A percentile compares a stretch with the other conserved stretches of the same genome.
These are phyloP conservation scores for Willisornis vidua DNA, from an alignment of 2,113 vertebrate genomes.

Conservation along the genomic window DNA sequence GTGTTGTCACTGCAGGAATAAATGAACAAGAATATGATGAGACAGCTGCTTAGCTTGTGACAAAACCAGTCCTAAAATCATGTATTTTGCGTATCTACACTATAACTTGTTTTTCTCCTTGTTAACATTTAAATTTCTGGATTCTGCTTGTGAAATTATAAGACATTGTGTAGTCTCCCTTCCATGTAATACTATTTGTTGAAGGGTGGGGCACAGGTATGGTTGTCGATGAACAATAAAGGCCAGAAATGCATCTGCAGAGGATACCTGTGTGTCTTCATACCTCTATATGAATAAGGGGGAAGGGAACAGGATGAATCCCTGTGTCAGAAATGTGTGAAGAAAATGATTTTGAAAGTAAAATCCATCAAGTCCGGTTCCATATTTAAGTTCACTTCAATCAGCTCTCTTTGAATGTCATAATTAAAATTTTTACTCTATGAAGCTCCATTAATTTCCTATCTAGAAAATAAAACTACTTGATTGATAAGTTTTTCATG, in stretches of 20 bases:
- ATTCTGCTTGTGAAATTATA: not conserved
- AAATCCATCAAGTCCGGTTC: not conserved
- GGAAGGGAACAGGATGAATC: not conserved
- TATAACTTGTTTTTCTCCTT: not conserved
- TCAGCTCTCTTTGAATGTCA: not conserved
- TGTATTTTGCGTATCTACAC: not conserved
- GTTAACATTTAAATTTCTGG: not conserved
- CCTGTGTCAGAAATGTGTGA: not conserved
- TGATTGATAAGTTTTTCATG: not conserved
- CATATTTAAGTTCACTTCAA: not conserved
- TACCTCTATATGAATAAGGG: not conserved
- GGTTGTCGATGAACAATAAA: not conserved
- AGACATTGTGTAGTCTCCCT: not conserved
- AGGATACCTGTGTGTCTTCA: not conserved
- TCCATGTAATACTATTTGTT: not conserved
- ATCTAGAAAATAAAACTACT: not conserved
- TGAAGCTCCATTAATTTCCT: not conserved
- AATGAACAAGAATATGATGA: not conserved
- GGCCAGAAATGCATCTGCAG: not conserved
- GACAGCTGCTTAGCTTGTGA: not conserved
- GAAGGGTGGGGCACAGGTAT: not conserved
- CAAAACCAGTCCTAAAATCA: not conserved
- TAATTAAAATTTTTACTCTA: not conserved
- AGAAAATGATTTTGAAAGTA: not conserved
- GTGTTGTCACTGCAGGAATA: not conserved